Base-by-base conservation (phyloP, 2,888 invertebrate species). In the Drosophila borborema region DNA sequence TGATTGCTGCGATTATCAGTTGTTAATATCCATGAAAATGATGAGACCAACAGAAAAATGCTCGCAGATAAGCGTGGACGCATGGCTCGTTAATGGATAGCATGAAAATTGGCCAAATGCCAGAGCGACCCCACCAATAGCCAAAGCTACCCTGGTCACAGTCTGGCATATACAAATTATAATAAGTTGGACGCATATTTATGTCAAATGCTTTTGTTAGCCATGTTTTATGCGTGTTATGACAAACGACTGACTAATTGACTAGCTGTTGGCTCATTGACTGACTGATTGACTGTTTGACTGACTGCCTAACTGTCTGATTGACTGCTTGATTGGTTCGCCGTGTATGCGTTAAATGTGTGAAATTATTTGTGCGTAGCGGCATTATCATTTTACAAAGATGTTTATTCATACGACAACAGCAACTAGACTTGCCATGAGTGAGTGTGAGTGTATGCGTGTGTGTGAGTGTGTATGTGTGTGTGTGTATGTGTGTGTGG, bases 1-100 rank as follows among this genome's bases (percentile, higher is more conserved):
- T 53, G 89, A 86, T 90, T 76, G 81, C 78, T 80, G 77, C 91
- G 90, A 90, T 90, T 90, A 90, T 90, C 89, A 87, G 90, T 81
- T 85, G 89, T 90, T 90, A 91, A 89, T 83, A 89, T 78, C 81
- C 83, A 72, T 82, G 86, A 87, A 87, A 90, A 86, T 86, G 83
- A 76, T 85, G 87, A 83, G 81, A 68, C 73, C 72, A 66, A 60
- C 86, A 75, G 72, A 85, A 88, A 79, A 80, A 70, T 40, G 54
- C 59, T 14, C 12, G 41, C 12, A 61, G 75, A 86, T 80, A 80
- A 87, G 64, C 77, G 89, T 40, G 40, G 23, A 64, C 83, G 71
- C 78, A 75, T 75, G 84, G 69, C 67, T 69, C 70, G 87, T 85
- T 85, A 85, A 85, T 85, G 89, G 89, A 69, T 82, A 77, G 89